These are phyloP conservation scores for Cairina moschata DNA, from an alignment of 2,113 vertebrate species.

Conservation along the genomic window DNA sequence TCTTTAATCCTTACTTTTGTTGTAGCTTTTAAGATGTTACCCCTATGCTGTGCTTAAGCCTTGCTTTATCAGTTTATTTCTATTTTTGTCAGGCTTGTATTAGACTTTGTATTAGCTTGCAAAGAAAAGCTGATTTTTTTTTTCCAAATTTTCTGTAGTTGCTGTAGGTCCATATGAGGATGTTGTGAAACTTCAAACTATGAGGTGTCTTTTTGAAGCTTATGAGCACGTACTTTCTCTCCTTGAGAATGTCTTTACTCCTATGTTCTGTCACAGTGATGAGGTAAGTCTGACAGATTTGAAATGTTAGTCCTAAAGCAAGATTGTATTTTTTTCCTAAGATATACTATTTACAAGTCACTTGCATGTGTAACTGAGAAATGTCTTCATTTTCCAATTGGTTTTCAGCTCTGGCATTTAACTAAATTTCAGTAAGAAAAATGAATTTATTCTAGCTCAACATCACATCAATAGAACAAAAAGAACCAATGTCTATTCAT, in stretches of 20 bases:
- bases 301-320: background rate
- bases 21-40: background rate
- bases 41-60: background rate
- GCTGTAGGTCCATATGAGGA: slow-evolving; percentile 84
- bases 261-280: slow-evolving; percentile 98
- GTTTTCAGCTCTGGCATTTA: background rate
- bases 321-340: background rate
- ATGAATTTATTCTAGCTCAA: background rate
- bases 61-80: background rate
- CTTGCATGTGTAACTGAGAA: background rate
- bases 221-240: slow-evolving; percentile 96
- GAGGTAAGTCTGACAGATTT: slow-evolving; percentile 79
- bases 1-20: background rate
- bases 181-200: slow-evolving; percentile 94
- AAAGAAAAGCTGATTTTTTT: background rate
- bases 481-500: background rate
- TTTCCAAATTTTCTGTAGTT: slow-evolving; percentile 72
- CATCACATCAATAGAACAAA: background rate
- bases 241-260: slow-evolving; percentile 94
- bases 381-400: background rate
- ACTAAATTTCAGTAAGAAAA: background rate
- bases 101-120: background rate
- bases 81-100: background rate
- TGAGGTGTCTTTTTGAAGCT: slow-evolving; percentile 93
- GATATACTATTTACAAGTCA: background rate